Evolutionary conservation across 2,888 invertebrate species (phyloP).

Genomic region (Erebia palarica): DNA sequence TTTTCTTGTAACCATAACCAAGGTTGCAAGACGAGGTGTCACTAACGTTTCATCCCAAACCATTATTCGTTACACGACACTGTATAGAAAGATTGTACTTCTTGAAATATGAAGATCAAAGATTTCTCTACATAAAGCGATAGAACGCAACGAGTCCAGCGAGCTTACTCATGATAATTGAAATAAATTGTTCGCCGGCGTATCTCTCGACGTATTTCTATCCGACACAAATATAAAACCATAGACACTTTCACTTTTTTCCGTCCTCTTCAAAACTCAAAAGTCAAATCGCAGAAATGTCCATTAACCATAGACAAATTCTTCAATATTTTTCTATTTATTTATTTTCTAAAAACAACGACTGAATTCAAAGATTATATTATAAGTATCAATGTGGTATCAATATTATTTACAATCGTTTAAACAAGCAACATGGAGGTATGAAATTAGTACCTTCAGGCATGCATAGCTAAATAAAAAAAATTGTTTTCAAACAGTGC

Average conservation of each 20-base stretch:
- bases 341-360: not conserved
- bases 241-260: constrained; percentile 44
- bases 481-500: not conserved
- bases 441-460: too few relatives aligned
- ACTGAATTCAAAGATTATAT: too few relatives aligned
- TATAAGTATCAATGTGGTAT: too few relatives aligned
- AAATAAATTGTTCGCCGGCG: constrained; percentile 79
- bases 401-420: too few relatives aligned
- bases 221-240: constrained; percentile 77
- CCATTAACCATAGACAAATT: constrained; percentile 32
- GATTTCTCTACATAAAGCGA: constrained; percentile 63
- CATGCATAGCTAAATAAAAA: not conserved
- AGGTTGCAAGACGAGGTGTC: constrained; percentile 80
- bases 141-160: constrained; percentile 63
- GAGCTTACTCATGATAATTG: constrained; percentile 74
- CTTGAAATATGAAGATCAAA: constrained; percentile 54
- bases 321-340: not conserved
- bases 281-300: constrained; percentile 3
- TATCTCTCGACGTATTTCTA: constrained; percentile 70
- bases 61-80: constrained; percentile 75
- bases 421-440: too few relatives aligned
- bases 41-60: constrained; percentile 76
- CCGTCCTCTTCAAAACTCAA: constrained; percentile 20
- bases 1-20: constrained; percentile 82
- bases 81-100: constrained; percentile 53